Evolutionary conservation across 2,797 vertebrate genomes (phyloP).

Genomic region (Helarctos malayanus): DNA sequence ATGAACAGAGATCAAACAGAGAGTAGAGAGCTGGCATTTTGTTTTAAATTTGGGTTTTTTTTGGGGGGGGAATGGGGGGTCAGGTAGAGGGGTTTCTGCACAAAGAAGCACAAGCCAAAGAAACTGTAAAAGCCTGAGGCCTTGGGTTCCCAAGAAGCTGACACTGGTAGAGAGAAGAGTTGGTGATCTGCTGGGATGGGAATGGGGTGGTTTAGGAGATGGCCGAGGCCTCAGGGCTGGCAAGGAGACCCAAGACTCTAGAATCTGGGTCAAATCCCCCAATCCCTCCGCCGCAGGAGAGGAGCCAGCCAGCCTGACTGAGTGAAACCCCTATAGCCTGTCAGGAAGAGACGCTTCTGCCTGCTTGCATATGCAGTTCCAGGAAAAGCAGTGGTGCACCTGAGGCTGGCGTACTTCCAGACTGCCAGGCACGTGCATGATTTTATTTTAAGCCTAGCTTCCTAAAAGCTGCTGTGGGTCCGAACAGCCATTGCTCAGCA

Average conservation of each 20-base stretch:
- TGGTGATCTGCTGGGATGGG: neutral
- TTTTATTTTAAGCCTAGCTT: constrained; percentile 34
- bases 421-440: neutral
- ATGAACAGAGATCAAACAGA: neutral
- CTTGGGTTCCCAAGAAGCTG: neutral
- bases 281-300: neutral
- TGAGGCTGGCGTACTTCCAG: neutral
- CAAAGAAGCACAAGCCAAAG: neutral
- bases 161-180: neutral
- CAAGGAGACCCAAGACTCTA: neutral
- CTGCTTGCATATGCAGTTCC: neutral
- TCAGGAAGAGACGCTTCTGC: neutral
- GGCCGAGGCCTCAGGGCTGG: neutral
- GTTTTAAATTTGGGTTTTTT: neutral
- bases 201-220: neutral
- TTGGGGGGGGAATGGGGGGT: neutral
- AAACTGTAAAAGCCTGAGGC: neutral
- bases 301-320: neutral
- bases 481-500: neutral
- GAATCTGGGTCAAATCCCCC: neutral
- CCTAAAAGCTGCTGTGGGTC: neutral
- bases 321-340: neutral
- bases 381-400: neutral
- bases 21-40: neutral
- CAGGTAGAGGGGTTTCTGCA: neutral